Base-by-base conservation (phyloP, 2,888 invertebrate species). In the Agonopterix heracliana region DNA sequence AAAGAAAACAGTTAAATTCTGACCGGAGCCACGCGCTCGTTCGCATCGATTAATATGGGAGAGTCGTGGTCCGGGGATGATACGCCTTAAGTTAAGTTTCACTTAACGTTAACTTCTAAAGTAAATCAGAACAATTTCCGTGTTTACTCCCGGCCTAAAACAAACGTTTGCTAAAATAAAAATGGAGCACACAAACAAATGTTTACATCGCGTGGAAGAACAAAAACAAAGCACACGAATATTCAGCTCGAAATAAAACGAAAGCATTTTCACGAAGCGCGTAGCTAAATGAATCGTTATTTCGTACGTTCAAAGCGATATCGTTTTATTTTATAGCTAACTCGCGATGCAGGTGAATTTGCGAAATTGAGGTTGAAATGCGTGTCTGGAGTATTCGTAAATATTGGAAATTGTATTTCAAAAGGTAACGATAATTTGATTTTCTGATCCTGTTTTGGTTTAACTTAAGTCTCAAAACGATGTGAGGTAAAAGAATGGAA, bases 191-290 rank as follows among this genome's bases (percentile, higher is more conserved):
- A 34, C 11, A 34, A 44, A 44, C 43, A 36, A 47, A 38, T 38
- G 43, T 47, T 47, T 41, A n/a, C 35, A 47, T 8, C 43, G 36
- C 40, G 36, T 47, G 34, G 43, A 42, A 14, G 44, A 44, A 48
- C 43, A 44, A 41, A 44, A 48, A 48, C 44, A 48, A 41, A 48
- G 47, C 45, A 46, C 38, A 40, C 45, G 45, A 46, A 11, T 40
- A 46, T 17, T 38, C 45, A n/a, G 40, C 45, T 46, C 9, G 12
- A 13, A 46, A 46, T 35, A 46, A 46, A 38, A 40, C 40, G 45
- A 9, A 26, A 46, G 34, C 26, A 40, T 46, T 38, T 40, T 38
- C 9, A 17, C 11, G 26, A 26, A 36, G 45, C 14, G 26, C 38
- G 14, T n/a, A 13, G 12, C 10, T 44, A 44, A 44, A 34, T 13